Evolutionary conservation across 2,797 vertebrate genomes (phyloP).

Genomic region (Eleutherodactylus coqui): DNA sequence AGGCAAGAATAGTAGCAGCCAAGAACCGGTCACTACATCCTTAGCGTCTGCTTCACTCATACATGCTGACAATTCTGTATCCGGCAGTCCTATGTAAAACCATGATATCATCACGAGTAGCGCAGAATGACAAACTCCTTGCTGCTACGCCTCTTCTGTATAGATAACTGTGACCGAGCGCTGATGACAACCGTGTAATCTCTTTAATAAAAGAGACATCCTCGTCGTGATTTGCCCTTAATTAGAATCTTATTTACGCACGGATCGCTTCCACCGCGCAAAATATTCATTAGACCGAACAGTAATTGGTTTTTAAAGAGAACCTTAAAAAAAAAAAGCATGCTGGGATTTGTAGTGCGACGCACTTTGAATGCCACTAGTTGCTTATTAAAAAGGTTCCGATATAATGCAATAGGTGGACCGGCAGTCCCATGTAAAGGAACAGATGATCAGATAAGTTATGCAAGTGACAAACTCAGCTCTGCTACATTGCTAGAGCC

Average conservation of each 20-base stretch:
- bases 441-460: no score
- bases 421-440: background rate
- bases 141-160: background rate
- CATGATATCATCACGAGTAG: no score
- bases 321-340: background rate
- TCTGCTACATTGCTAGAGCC: background rate
- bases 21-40: background rate
- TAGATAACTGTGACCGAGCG: background rate
- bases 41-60: background rate
- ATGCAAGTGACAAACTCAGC: background rate
- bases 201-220: background rate
- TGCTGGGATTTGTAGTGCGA: conserved; percentile 18
- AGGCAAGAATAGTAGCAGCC: background rate
- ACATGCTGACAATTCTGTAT: background rate
- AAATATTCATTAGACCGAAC: background rate
- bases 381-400: background rate
- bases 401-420: background rate
- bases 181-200: background rate
- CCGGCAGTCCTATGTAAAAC: conserved; percentile 7
- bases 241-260: background rate
- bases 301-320: background rate
- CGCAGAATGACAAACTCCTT: background rate
- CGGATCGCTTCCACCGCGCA: background rate
- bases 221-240: background rate
- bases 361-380: background rate